A percentile compares a stretch with the other conserved stretches of the same genome.
Conservation (phyloP, 2,797 vertebrate species). For the Avahi laniger region DNA sequence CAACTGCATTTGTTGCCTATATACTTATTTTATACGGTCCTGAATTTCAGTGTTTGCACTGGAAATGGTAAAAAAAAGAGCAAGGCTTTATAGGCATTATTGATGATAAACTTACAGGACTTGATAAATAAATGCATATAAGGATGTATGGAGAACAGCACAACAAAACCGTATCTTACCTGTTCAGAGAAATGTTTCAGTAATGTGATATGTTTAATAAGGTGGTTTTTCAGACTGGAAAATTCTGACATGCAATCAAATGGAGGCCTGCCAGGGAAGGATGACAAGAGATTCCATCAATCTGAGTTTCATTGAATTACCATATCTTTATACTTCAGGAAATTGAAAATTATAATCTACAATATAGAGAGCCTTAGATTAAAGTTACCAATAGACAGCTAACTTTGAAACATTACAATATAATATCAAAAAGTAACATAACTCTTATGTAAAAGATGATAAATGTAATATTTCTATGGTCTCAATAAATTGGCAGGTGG, state of each 20-base stretch:
- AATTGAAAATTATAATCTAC: slow-evolving; percentile 38
- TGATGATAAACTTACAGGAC: not conserved
- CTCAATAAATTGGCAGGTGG: not conserved
- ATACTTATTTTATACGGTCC: not conserved
- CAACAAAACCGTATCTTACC: slow-evolving; percentile 83
- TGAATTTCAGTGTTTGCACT: not conserved
- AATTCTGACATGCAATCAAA: slow-evolving; percentile 96
- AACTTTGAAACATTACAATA: slow-evolving; percentile 20
- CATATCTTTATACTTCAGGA: slow-evolving; percentile 24
- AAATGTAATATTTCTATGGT: not conserved
- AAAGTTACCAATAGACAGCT: not conserved
- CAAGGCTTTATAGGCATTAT: not conserved
- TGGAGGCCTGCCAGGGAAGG: slow-evolving; percentile 89
- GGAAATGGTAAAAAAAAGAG: not conserved
- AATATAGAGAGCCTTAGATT: not conserved
- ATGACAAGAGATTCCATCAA: slow-evolving; percentile 42
- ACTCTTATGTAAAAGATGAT: not conserved
- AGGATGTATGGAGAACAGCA: not conserved
- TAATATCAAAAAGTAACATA: slow-evolving; percentile 1
- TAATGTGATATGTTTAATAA: slow-evolving; percentile 96
- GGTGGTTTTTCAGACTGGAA: slow-evolving; percentile 95
- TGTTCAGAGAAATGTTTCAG: slow-evolving; percentile 96
- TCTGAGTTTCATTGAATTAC: not conserved
- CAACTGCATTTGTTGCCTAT: not conserved
- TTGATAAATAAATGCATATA: not conserved